Conservation (phyloP, 2,797 vertebrate genomes). For the Pseudochaenichthys georgianus region DNA sequence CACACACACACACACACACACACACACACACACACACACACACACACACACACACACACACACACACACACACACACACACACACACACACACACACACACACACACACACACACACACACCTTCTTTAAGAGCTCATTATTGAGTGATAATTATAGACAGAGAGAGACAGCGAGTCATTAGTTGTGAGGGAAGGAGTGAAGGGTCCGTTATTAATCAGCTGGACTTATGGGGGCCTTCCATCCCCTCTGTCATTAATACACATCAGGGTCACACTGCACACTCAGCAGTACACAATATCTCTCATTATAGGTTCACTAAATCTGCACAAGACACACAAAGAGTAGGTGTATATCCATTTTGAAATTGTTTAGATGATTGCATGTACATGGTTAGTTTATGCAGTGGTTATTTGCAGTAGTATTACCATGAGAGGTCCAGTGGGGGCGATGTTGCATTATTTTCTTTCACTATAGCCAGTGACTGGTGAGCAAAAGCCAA, state of each 20-base stretch:
- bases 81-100: too few relatives aligned
- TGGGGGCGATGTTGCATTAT: constrained; percentile 65
- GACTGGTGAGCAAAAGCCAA: constrained; percentile 15
- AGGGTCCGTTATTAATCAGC: constrained; percentile 80
- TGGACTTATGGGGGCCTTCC: constrained; percentile 78
- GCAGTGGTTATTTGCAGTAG: constrained; percentile 19
- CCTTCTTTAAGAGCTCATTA: constrained; percentile 78
- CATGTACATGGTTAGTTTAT: constrained; percentile 19
- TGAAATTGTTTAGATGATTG: constrained; percentile 35
- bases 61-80: too few relatives aligned
- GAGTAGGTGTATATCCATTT: constrained; percentile 32
- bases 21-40: too few relatives aligned
- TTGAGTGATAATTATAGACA: constrained; percentile 83
- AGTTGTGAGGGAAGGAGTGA: constrained; percentile 73
- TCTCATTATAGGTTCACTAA: constrained; percentile 35
- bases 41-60: too few relatives aligned
- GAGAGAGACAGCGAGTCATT: constrained; percentile 75
- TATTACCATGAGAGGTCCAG: constrained; percentile 55
- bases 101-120: too few relatives aligned
- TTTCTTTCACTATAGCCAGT: constrained; percentile 14
- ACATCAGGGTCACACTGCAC: constrained; percentile 63
- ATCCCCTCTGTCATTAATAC: constrained; percentile 71
- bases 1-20: not conserved
- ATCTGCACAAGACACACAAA: constrained; percentile 7
- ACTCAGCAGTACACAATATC: constrained; percentile 60